Percentiles rank a stretch among this genome's conserved stretches.
Conservation (phyloP, 1,140 invertebrate genomes). For the Triops longicaudatus region DNA sequence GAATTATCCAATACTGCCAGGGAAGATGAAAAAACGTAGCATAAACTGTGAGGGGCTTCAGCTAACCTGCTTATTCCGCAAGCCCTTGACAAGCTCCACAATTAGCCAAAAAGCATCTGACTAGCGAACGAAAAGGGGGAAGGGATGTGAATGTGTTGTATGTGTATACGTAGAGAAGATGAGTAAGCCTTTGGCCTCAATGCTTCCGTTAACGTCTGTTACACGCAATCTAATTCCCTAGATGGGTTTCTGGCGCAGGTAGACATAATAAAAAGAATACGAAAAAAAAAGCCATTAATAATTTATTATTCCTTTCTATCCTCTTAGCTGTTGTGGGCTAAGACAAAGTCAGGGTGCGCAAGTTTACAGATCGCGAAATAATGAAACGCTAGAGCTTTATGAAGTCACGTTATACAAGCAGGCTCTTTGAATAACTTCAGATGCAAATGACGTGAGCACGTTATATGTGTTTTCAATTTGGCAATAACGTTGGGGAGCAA, state of each 20-base stretch:
- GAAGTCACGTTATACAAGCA: background rate
- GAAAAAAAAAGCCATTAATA: background rate
- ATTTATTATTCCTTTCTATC: background rate
- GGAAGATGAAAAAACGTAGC: background rate
- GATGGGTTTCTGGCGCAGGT: background rate
- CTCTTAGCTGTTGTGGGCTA: background rate
- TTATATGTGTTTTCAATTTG: background rate
- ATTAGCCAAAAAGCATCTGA: slow-evolving; percentile 8
- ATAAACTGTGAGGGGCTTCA: background rate
- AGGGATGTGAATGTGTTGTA: slow-evolving; percentile 9
- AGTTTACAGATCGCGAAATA: background rate
- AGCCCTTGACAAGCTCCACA: slow-evolving; percentile 3
- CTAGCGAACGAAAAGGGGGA: background rate
- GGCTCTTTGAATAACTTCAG: background rate
- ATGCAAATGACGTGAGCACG: background rate
- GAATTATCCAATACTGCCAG: background rate
- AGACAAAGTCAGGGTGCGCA: background rate
- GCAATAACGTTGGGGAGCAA: background rate
- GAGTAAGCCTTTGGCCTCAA: slow-evolving; percentile 1
- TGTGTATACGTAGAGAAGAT: background rate
- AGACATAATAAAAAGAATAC: background rate
- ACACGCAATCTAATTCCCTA: slow-evolving; percentile 15
- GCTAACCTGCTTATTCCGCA: background rate
- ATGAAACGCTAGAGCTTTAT: background rate
- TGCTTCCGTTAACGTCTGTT: slow-evolving; percentile 3